Percentiles rank a stretch among this genome's conserved stretches.
These are phyloP conservation scores for Unio delphinus DNA, from an alignment of 2,888 invertebrate species.

Conservation along the genomic window DNA sequence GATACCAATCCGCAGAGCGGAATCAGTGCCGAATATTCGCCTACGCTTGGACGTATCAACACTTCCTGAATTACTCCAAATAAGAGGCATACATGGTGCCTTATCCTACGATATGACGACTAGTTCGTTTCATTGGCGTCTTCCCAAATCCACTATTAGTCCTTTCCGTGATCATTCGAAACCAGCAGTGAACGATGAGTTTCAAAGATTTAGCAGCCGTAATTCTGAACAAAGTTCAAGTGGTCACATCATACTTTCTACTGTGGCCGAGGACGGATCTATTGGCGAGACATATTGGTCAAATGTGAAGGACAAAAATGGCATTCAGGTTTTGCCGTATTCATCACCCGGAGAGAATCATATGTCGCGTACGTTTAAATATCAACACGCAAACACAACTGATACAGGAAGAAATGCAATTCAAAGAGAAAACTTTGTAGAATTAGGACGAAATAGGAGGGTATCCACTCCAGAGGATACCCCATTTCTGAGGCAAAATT, in stretches of 20 bases:
- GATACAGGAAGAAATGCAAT: neutral
- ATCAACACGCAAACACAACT: constrained; percentile 1
- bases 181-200: neutral
- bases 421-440: neutral
- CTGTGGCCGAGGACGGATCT: no score
- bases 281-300: no score
- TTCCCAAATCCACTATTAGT: no score
- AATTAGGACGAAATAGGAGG: neutral
- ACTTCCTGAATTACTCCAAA: constrained; percentile 13
- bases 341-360: neutral
- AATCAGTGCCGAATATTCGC: constrained; percentile 6
- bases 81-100: constrained; percentile 18
- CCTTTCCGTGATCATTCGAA: no score
- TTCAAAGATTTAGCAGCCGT: neutral
- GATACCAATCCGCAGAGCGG: constrained; percentile 5
- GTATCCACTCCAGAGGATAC: no score
- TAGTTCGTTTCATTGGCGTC: no score
- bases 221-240: no score
- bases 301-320: no score
- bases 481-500: no score
- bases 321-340: no score
- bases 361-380: neutral
- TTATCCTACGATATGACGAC: constrained; percentile 3
- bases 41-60: constrained; percentile 10
- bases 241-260: no score